Conservation (phyloP, 2,797 vertebrate genomes). For the Aphelocoma californica region DNA sequence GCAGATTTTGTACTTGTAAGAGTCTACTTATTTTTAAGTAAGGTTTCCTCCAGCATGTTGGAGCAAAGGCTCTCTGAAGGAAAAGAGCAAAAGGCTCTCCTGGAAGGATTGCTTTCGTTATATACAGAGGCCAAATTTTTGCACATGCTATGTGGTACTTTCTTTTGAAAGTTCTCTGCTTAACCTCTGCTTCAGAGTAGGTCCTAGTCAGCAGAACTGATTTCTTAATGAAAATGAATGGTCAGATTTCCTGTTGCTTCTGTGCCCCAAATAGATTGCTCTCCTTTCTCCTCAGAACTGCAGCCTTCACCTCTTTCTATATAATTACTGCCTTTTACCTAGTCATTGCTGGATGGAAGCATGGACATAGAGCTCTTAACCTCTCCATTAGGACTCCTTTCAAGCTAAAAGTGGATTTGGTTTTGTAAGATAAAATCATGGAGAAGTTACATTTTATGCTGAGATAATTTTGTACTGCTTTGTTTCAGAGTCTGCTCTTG, state of each 20-base stretch:
- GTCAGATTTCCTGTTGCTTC: not conserved
- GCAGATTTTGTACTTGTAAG: not conserved
- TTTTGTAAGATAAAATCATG: not conserved
- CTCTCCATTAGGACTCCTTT: not conserved
- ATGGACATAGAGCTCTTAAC: not conserved
- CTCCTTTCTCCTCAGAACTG: not conserved
- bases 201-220: not conserved
- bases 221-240: not conserved
- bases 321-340: not conserved
- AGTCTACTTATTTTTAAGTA: not conserved
- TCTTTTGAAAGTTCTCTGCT: not conserved
- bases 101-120: not conserved
- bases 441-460: not conserved
- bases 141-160: not conserved
- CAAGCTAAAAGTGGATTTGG: not conserved
- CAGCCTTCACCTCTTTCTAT: not conserved
- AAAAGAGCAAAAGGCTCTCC: not conserved
- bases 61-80: not conserved
- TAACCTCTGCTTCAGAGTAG: not conserved
- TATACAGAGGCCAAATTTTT: not conserved
- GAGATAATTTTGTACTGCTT: not conserved
- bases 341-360: not conserved
- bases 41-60: not conserved
- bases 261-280: not conserved
- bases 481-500: conserved; percentile 18